Conservation (phyloP, 2,797 vertebrate species). For the Gallirallus australis region DNA sequence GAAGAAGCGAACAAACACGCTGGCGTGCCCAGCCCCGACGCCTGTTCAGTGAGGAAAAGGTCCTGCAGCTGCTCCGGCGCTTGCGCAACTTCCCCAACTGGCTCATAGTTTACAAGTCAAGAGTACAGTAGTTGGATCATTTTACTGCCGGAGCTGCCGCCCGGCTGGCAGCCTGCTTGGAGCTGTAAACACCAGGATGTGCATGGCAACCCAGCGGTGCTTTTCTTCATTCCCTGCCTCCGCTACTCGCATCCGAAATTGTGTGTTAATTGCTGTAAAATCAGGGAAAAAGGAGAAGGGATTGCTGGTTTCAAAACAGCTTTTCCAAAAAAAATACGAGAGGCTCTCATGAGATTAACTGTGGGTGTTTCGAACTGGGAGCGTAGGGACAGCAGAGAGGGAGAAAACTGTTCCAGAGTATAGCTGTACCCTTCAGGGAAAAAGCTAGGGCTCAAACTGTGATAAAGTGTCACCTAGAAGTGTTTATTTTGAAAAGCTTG, state of each 20-base stretch:
- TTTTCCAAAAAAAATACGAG: not conserved
- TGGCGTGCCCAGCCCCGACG: not conserved
- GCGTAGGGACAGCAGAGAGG: not conserved
- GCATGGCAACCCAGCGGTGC: not conserved
- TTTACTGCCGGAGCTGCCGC: not conserved
- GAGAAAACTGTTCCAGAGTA: not conserved
- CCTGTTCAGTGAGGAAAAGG: conserved; percentile 70
- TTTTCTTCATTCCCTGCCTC: not conserved
- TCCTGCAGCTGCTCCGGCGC: conserved; percentile 11
- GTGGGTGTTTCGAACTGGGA: not conserved
- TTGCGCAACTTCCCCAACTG: not conserved
- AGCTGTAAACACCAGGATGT: not conserved
- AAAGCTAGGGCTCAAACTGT: not conserved
- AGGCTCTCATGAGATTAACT: not conserved
- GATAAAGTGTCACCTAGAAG: not conserved
- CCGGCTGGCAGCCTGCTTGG: not conserved
- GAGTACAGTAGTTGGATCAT: conserved; percentile 48
- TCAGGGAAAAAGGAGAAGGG: not conserved
- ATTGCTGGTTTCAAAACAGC: not conserved
- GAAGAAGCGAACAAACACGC: conserved; percentile 19
- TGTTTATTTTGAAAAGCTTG: not conserved
- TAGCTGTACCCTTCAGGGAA: not conserved
- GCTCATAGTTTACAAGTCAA: conserved; percentile 27
- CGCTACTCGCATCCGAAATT: not conserved
- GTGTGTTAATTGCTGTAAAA: not conserved